Base-by-base conservation (phyloP, 2,888 invertebrate species). In the Lasioglossum malachurum region DNA sequence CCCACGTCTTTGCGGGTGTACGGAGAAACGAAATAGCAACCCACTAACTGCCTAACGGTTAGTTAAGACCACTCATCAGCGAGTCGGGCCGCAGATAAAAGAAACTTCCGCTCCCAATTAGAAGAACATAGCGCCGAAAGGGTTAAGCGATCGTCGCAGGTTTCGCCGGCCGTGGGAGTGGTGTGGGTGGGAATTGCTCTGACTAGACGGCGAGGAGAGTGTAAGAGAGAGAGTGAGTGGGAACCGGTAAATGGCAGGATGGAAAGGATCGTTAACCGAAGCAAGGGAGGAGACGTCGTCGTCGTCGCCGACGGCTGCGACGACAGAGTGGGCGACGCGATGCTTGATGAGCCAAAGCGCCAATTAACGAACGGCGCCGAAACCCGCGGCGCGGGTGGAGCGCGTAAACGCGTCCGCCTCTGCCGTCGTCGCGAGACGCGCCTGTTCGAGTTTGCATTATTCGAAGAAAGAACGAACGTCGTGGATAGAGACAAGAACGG, bases 311-410 rank as follows among this genome's bases (percentile, higher is more conserved):
- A 38, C n/a, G 69, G 44, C 38, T 67, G 19, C 53, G 53, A 49
- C 64, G 75, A 44, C 49, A 31, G 31, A 19, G 74, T 38, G 41
- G 44, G 80, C 71, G 72, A 83, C 84, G 78, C 89, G 84, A 86
- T 81, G 80, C 88, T 92, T 91, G 88, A 90, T 91, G 92, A 91
- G 87, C 86, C 87, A 91, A 91, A 90, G 91, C 88, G 86, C 83
- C 82, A 90, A 92, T 92, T 90, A 92, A 90, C 90, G 86, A 82
- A 78, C 81, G 72, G 35, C 46, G 64, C 80, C 80, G 83, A 80
- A 87, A 89, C 82, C 69, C n/a, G 69, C 69, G 69, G 82, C 73
- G 64, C 60, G 72, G 69, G 3, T 31, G 23, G 46, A 75, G 57
- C 38, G 67, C 69, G 73, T 38, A 46, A n/a, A 12, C 75, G 38